phyloP scores from a whole-genome alignment of 2,113 vertebrate species.

The Myotis brandtii region DNA sequence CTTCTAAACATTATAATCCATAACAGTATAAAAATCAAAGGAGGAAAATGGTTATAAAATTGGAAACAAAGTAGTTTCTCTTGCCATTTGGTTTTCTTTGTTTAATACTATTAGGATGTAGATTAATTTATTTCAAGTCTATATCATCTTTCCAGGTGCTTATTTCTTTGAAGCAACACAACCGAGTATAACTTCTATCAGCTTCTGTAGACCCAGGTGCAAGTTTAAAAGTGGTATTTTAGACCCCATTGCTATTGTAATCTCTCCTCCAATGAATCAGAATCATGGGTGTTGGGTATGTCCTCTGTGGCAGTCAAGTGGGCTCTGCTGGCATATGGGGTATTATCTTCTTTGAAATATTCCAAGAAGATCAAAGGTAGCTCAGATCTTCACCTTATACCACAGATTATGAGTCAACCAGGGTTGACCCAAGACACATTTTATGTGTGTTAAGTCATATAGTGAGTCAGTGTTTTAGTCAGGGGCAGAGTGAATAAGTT shows the following conservation, averaged over 20 bases:
- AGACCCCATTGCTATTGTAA: background rate
- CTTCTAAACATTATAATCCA: background rate
- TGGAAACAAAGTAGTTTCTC: background rate
- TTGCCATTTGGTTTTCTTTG: background rate
- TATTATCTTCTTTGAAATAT: slow-evolving; percentile 68
- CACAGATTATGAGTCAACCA: slow-evolving; percentile 73
- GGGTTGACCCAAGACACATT: slow-evolving; percentile 54
- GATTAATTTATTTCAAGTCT: background rate
- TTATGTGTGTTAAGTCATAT: slow-evolving; percentile 53
- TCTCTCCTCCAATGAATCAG: background rate
- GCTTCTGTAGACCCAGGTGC: background rate
- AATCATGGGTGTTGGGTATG: background rate
- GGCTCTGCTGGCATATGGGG: slow-evolving; percentile 13
- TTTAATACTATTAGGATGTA: background rate
- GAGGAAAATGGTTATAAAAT: background rate
- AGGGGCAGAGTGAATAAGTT: slow-evolving; percentile 7
- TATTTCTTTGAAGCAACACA: background rate
- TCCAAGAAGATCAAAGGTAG: slow-evolving; percentile 66
- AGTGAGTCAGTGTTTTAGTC: slow-evolving; percentile 69
- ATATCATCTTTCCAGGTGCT: background rate
- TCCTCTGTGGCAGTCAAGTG: background rate
- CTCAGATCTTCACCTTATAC: slow-evolving; percentile 64
- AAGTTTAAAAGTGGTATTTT: background rate
- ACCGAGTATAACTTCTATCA: background rate
- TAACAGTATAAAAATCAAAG: background rate